A percentile compares a stretch with the other conserved stretches of the same genome.
Conservation (phyloP, 2,797 vertebrate genomes). For the Anas flavirostris region DNA sequence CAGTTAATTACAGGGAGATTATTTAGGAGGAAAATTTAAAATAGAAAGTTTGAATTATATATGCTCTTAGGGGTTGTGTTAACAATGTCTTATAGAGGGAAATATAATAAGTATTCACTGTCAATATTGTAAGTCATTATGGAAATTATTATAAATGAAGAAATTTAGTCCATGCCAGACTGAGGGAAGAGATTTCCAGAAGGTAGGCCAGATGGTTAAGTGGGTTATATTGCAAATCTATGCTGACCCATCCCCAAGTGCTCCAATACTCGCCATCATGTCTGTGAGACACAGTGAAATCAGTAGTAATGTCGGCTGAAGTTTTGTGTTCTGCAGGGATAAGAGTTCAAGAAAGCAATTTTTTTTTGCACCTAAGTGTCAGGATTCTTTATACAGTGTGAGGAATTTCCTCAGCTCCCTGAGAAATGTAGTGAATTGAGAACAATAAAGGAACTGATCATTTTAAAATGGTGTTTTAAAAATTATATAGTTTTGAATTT, state of each 20-base stretch:
- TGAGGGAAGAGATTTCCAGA: constrained; percentile 46
- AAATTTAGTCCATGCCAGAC: constrained; percentile 18
- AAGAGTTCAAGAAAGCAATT: not conserved
- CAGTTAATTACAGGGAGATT: not conserved
- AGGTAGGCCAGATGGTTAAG: constrained; percentile 58
- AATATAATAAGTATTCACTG: constrained; percentile 12
- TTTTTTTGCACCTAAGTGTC: not conserved
- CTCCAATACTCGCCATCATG: not conserved
- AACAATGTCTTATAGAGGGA: not conserved
- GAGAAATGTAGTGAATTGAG: not conserved
- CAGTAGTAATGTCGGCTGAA: not conserved
- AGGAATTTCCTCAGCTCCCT: not conserved
- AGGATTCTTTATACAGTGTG: not conserved
- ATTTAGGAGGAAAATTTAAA: constrained; percentile 13
- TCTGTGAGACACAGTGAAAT: not conserved
- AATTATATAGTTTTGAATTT: not conserved
- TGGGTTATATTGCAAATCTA: constrained; percentile 3
- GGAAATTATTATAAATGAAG: constrained; percentile 42
- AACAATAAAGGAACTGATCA: not conserved
- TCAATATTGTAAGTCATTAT: constrained; percentile 8
- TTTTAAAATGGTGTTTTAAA: not conserved
- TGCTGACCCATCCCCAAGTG: constrained; percentile 17
- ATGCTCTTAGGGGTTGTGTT: not conserved
- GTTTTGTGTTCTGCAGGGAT: not conserved
- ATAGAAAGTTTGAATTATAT: not conserved